Conservation (phyloP, 1,140 invertebrate genomes). For the Aphelinus certus region DNA sequence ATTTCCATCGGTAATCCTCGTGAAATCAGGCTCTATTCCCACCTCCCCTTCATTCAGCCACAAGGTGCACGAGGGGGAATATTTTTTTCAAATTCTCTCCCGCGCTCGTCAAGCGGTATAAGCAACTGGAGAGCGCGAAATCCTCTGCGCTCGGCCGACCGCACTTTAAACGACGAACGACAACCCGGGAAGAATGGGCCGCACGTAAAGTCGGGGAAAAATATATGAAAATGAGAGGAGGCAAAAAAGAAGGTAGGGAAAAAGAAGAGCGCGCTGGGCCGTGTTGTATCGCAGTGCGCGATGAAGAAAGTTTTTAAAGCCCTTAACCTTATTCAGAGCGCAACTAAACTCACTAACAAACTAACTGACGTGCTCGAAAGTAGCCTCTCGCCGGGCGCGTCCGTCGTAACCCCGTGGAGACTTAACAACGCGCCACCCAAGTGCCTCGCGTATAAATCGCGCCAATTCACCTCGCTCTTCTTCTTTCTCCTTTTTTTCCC, state of each 20-base stretch:
- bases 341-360: constrained; percentile 56
- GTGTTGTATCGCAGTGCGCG: constrained; percentile 39
- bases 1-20: too few relatives aligned
- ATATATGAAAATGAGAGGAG: constrained; percentile 3
- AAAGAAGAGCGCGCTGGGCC: constrained; percentile 3
- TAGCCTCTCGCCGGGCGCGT: constrained; percentile 34
- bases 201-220: neutral
- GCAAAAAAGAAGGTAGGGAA: constrained; percentile 25
- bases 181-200: neutral
- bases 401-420: constrained; percentile 46
- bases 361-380: constrained; percentile 55
- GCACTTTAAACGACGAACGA: neutral
- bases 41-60: too few relatives aligned
- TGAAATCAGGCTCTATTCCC: too few relatives aligned
- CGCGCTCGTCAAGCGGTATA: too few relatives aligned
- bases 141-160: too few relatives aligned
- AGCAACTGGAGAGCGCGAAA: too few relatives aligned
- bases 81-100: too few relatives aligned
- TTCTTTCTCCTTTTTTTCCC: neutral
- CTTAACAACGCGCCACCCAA: constrained; percentile 46
- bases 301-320: constrained; percentile 57
- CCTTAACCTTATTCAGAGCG: constrained; percentile 55
- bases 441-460: constrained; percentile 33
- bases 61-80: too few relatives aligned
- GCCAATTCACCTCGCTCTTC: constrained; percentile 6